phyloP scores from a whole-genome alignment of 2,888 invertebrate species.

The Lasioglossum morio region DNA sequence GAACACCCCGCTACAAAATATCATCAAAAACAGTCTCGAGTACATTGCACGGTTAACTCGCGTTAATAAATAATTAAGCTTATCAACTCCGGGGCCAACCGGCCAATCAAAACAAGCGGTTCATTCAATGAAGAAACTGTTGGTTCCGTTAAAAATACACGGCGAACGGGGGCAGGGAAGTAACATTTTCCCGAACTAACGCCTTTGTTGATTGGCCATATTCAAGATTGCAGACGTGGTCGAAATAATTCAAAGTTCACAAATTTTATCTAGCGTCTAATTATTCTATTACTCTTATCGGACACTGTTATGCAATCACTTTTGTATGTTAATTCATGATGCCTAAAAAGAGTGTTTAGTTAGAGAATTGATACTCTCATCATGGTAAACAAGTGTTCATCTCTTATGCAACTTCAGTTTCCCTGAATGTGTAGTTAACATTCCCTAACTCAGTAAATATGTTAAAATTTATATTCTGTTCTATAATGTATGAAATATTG shows the following conservation, averaged over 20 bases:
- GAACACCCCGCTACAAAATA: background rate
- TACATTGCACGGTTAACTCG: slow-evolving; percentile 12
- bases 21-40: background rate
- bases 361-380: background rate
- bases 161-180: background rate
- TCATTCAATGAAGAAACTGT: slow-evolving; percentile 12
- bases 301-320: background rate
- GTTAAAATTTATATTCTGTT: background rate
- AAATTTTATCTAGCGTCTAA: background rate
- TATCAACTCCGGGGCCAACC: background rate
- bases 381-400: background rate
- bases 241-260: background rate
- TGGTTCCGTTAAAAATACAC: slow-evolving; percentile 10
- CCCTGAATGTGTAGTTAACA: background rate
- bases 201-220: background rate
- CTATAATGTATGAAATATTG: background rate
- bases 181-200: slow-evolving; percentile 5
- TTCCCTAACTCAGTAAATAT: background rate
- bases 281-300: background rate
- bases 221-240: background rate
- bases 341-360: background rate
- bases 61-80: slow-evolving; percentile 21
- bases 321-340: background rate
- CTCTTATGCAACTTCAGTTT: background rate
- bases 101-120: slow-evolving; percentile 6